Conservation (phyloP, 2,888 invertebrate genomes). For the Dryomyza anilis region DNA sequence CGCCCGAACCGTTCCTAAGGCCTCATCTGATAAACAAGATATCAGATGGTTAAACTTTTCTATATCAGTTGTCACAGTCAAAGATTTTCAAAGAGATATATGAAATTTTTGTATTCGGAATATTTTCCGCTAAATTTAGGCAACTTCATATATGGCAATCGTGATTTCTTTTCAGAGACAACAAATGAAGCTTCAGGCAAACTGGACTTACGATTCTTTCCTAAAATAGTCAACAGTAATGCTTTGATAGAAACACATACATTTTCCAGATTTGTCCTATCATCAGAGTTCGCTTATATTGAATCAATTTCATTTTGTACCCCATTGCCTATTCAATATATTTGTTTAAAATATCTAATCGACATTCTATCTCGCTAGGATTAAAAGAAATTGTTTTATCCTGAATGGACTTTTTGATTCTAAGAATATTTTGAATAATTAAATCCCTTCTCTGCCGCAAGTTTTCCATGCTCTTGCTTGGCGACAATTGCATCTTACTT, state of each 20-base stretch:
- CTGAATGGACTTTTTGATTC: too few relatives aligned
- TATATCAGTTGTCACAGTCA: slow-evolving; percentile 27
- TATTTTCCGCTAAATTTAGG: slow-evolving; percentile 28
- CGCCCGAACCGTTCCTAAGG: slow-evolving; percentile 30
- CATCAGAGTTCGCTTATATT: too few relatives aligned
- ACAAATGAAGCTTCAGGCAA: background rate
- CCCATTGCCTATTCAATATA: too few relatives aligned
- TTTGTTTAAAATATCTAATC: background rate
- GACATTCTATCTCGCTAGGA: slow-evolving; percentile 2
- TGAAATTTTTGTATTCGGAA: slow-evolving; percentile 29
- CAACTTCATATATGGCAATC: slow-evolving; percentile 24
- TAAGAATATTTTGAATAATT: too few relatives aligned
- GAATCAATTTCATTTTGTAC: too few relatives aligned
- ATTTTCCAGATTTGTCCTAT: too few relatives aligned
- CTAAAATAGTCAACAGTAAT: background rate
- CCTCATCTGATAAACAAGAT: slow-evolving; percentile 34
- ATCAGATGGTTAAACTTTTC: slow-evolving; percentile 31
- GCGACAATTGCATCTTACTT: too few relatives aligned
- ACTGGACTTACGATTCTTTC: slow-evolving; percentile 2
- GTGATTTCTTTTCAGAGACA: background rate
- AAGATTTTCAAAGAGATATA: slow-evolving; percentile 23
- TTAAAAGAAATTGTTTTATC: slow-evolving; percentile 14
- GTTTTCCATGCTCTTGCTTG: too few relatives aligned
- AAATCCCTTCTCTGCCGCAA: too few relatives aligned
- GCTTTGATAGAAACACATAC: background rate